Conservation (phyloP, 1,140 invertebrate species). For the Drosophila parvula region DNA sequence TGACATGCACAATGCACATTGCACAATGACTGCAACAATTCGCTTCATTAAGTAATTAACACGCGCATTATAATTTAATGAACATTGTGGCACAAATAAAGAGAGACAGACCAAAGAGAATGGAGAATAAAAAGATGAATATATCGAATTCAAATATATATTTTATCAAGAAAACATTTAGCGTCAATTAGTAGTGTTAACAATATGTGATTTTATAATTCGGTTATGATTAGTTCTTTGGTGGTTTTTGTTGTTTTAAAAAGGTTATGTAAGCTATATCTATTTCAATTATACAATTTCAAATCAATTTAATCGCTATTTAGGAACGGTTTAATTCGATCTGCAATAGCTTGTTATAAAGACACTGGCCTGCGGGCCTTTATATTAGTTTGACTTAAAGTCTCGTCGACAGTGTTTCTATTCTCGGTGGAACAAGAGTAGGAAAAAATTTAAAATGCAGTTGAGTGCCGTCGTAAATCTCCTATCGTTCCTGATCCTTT, state of each 20-base stretch:
- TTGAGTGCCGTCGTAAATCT: background rate
- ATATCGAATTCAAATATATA: background rate
- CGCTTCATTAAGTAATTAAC: conserved; percentile 79
- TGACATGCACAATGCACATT: conserved; percentile 52
- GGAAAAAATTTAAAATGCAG: background rate
- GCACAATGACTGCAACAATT: conserved; percentile 57
- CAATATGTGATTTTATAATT: background rate
- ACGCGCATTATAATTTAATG: conserved; percentile 71
- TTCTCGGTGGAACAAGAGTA: no score
- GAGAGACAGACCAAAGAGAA: background rate
- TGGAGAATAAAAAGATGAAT: conserved; percentile 3
- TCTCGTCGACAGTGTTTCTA: no score
- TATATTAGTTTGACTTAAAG: background rate
- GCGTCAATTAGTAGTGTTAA: no score
- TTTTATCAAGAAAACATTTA: background rate
- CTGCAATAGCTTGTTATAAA: background rate
- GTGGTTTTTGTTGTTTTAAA: background rate
- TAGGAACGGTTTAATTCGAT: background rate
- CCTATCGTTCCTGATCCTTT: background rate
- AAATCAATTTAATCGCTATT: background rate
- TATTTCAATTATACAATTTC: background rate
- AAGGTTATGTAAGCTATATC: no score
- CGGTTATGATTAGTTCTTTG: background rate
- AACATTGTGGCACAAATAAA: conserved; percentile 53
- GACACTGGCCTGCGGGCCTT: background rate